A percentile compares a stretch with the other conserved stretches of the same genome.
Evolutionary conservation across 2,888 invertebrate genomes (phyloP).

Genomic region (Crematogaster levior): DNA sequence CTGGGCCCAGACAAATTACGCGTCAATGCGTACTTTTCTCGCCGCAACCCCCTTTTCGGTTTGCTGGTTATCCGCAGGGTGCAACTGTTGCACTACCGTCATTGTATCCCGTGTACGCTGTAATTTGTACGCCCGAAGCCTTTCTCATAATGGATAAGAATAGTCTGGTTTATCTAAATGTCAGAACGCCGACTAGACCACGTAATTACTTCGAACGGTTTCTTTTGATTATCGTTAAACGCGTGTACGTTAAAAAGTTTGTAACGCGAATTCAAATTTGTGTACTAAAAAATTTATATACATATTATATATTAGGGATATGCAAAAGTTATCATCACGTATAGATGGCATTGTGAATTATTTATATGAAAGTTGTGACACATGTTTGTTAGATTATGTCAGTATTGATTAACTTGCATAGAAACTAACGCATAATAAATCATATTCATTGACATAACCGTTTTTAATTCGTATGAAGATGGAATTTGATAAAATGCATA

Average conservation of each 20-base stretch:
- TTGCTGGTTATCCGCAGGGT: constrained; percentile 57
- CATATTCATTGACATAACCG: too few relatives aligned
- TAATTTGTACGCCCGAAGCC: neutral
- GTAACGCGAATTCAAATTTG: neutral
- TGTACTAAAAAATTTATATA: neutral
- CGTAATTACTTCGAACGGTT: neutral
- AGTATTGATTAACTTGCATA: too few relatives aligned
- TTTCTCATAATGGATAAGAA: constrained; percentile 24
- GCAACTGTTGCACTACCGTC: constrained; percentile 71
- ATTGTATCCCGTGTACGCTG: neutral
- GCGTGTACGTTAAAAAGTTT: neutral
- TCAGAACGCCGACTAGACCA: neutral
- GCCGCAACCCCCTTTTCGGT: constrained; percentile 62
- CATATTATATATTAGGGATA: too few relatives aligned
- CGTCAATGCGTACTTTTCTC: constrained; percentile 74
- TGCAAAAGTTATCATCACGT: too few relatives aligned
- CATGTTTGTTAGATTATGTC: too few relatives aligned
- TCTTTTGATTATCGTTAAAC: neutral
- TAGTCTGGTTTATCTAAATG: constrained; percentile 33
- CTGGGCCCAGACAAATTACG: constrained; percentile 77
- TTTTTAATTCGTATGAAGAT: too few relatives aligned
- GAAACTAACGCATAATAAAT: too few relatives aligned
- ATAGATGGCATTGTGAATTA: too few relatives aligned
- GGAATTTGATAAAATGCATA: too few relatives aligned
- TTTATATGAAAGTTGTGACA: too few relatives aligned